These are phyloP conservation scores for Megaleporinus macrocephalus DNA, from an alignment of 2,113 vertebrate genomes.

Conservation along the genomic window DNA sequence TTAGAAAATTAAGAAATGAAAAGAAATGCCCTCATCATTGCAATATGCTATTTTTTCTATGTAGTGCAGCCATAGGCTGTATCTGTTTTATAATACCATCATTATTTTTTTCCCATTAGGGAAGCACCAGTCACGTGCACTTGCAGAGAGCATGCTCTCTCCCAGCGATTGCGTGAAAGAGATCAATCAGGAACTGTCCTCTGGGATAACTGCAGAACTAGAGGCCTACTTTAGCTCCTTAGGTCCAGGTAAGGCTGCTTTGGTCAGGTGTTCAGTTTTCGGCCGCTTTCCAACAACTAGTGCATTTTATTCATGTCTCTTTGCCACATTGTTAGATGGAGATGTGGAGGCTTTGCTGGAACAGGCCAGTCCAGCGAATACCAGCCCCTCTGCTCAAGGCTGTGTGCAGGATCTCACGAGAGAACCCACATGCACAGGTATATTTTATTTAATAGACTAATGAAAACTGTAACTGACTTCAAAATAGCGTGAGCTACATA, in stretches of 20 bases:
- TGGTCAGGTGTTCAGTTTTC: background rate
- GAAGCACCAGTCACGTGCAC: constrained; percentile 90
- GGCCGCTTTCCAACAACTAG: background rate
- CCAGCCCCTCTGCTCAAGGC: constrained; percentile 75
- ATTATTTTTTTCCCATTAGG: constrained; percentile 75
- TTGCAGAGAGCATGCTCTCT: constrained; percentile 90
- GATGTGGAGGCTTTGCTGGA: constrained; percentile 90
- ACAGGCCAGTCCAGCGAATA: constrained; percentile 82
- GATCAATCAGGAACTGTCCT: constrained; percentile 88
- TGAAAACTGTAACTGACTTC: background rate
- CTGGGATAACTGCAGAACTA: constrained; percentile 86
- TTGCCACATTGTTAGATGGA: constrained; percentile 77
- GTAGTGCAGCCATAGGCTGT: no score
- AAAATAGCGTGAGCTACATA: background rate
- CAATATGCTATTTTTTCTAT: no score
- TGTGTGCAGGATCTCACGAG: constrained; percentile 66
- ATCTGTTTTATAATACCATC: no score
- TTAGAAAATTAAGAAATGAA: no score
- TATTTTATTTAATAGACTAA: constrained; percentile 11
- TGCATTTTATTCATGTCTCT: background rate
- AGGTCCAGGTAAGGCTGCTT: constrained; percentile 82
- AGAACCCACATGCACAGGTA: constrained; percentile 67
- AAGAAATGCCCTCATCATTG: no score
- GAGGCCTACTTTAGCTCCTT: constrained; percentile 88
- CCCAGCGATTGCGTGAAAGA: constrained; percentile 88